A percentile compares a stretch with the other conserved stretches of the same genome.
Conservation (phyloP, 2,888 invertebrate species). For the Tinea semifulvella region DNA sequence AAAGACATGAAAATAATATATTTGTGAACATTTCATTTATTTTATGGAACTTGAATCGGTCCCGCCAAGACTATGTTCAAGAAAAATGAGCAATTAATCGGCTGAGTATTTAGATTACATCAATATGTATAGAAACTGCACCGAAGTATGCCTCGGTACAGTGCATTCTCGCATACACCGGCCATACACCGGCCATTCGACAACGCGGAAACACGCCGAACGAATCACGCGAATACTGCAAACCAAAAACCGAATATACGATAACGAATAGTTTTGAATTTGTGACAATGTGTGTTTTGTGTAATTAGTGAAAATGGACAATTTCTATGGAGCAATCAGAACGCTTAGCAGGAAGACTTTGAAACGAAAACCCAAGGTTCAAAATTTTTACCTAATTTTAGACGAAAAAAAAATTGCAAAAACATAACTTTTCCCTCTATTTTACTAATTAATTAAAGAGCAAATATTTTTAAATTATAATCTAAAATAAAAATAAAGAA, state of each 20-base stretch:
- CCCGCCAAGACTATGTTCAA: neutral
- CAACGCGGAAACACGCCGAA: slow-evolving; percentile 19
- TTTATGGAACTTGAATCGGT: no score
- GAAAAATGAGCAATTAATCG: slow-evolving; percentile 48
- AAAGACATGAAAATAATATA: no score
- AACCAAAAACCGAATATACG: neutral
- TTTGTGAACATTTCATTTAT: no score
- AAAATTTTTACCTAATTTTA: no score
- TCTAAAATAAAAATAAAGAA: no score
- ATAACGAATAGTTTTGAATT: no score
- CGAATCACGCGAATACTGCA: no score
- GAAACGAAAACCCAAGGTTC: slow-evolving; percentile 53
- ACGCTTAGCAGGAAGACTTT: slow-evolving; percentile 56
- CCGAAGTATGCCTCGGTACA: slow-evolving; percentile 23
- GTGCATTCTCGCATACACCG: slow-evolving; percentile 21
- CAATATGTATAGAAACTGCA: slow-evolving; percentile 48
- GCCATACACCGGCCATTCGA: slow-evolving; percentile 25
- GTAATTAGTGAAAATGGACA: slow-evolving; percentile 38
- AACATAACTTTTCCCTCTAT: no score
- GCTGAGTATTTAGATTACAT: slow-evolving; percentile 53
- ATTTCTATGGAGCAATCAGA: slow-evolving; percentile 52
- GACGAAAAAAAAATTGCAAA: no score
- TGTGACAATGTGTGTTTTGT: slow-evolving; percentile 5
- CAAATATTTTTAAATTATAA: no score
- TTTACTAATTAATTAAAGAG: no score